Percentiles rank a stretch among this genome's conserved stretches.
phyloP scores from a whole-genome alignment of 2,888 invertebrate genomes.

The Syritta pipiens region DNA sequence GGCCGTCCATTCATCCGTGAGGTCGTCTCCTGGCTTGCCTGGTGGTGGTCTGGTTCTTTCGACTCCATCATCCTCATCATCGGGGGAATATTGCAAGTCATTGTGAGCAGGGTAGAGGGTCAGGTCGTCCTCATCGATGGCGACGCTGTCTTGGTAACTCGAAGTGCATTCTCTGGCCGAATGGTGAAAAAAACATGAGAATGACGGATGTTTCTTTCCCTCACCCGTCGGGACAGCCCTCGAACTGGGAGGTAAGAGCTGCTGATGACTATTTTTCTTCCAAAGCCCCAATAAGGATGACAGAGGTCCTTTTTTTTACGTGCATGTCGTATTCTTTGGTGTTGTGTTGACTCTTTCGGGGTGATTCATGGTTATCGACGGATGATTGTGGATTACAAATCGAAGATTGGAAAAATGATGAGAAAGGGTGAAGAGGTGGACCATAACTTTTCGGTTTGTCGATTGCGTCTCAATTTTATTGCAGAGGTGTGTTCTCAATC shows the following conservation, averaged over 20 bases:
- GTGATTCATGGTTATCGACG: too few species aligned
- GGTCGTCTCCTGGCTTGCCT: conserved; percentile 19
- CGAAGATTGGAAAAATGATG: too few species aligned
- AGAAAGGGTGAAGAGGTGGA: too few species aligned
- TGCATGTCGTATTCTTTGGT: too few species aligned
- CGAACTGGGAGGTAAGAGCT: conserved; percentile 12
- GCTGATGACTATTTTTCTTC: conserved; percentile 41
- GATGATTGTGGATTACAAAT: too few species aligned
- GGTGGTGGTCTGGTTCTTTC: conserved; percentile 34
- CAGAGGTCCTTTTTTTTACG: conserved; percentile 33
- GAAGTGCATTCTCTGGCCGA: conserved; percentile 31
- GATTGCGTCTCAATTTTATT: too few species aligned
- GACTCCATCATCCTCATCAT: conserved; percentile 28
- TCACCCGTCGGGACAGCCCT: conserved; percentile 21
- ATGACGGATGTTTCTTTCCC: conserved; percentile 54
- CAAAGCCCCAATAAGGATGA: conserved; percentile 42
- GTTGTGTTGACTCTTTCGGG: too few species aligned
- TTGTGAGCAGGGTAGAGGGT: conserved; percentile 17
- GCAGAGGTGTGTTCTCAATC: too few species aligned
- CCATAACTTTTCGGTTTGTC: too few species aligned
- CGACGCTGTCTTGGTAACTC: neutral
- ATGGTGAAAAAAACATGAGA: conserved; percentile 52
- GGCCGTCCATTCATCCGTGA: conserved; percentile 34
- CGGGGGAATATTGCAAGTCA: conserved; percentile 60
- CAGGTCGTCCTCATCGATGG: conserved; percentile 32